Evolutionary conservation across 2,113 vertebrate genomes (phyloP), one percentile per base, ranked within the genome.

Genomic region (Azemiops feae): DNA sequence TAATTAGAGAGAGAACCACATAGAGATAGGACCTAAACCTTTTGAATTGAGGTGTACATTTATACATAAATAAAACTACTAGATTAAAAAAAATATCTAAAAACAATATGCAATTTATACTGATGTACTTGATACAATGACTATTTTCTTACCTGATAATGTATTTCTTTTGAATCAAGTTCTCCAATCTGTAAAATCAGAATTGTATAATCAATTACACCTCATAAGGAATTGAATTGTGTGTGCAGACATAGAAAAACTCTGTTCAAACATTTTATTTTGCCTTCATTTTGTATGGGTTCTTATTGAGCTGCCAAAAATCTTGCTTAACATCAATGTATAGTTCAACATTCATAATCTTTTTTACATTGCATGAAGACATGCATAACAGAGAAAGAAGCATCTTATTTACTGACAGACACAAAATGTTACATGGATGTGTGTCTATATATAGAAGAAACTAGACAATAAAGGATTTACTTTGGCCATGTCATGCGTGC

Each of bases 131-230:
- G 81, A 95, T 25, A 52, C 39, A 92, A 3, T 74, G 89, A 89
- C 18, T 81, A 93, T 93, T 53, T 22, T 94, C 96, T 97, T 96
- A 97, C 97, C 97, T 97, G 94, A 92, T 93, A 94, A 94, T 55
- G 86, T 54, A 92, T 95, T 53, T 64, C 87, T 90, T 96, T 94
- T 95, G 89, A 95, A 94, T 96, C 95, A 95, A 94, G 94, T 96
- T 89, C 96, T 94, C 93, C 94, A 95, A 95, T 93, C 94, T 96
- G 90, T 55, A 95, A 91, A 74, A 10, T 87, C 39, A 93, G 92
- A 88, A 91, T 88, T 95, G 93, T 92, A 91, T 54, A 94, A 93
- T 95, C 95, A 96, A 69, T 0, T 87, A 60, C 60, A 94, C 94
- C 95, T 90, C 55, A 96, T 0, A 0, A 18, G 91, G 93, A n/a